Percentiles rank a stretch among this genome's conserved stretches.
phyloP scores from a whole-genome alignment of 2,113 vertebrate genomes.

The Heterocephalus glaber region DNA sequence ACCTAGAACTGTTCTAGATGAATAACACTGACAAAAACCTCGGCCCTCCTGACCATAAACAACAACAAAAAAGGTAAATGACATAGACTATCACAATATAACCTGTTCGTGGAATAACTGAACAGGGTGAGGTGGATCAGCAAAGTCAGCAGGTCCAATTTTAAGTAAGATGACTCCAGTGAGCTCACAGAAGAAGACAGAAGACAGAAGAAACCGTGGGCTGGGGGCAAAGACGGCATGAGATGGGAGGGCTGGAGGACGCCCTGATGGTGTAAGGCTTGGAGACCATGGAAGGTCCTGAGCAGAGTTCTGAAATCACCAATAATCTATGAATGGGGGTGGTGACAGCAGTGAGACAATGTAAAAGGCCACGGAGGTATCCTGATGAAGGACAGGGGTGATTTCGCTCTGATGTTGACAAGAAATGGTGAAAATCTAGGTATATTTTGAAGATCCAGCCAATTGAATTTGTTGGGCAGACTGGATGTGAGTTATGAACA shows the following conservation, averaged over 20 bases:
- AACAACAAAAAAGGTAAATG: not conserved
- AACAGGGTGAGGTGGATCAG: not conserved
- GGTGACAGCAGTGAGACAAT: not conserved
- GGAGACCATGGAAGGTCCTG: fast-evolving
- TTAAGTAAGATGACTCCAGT: not conserved
- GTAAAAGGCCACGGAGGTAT: not conserved
- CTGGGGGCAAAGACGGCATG: not conserved
- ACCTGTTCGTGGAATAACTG: not conserved
- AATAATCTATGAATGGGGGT: fast-evolving
- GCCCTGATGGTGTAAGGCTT: not conserved
- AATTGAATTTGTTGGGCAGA: not conserved
- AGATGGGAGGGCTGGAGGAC: not conserved
- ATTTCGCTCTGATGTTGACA: not conserved
- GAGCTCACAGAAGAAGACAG: not conserved
- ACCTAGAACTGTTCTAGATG: not conserved
- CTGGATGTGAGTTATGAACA: not conserved
- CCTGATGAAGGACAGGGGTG: not conserved
- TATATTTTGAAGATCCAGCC: not conserved
- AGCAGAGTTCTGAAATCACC: not conserved
- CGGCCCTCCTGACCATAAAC: not conserved
- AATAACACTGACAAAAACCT: not conserved
- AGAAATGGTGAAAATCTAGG: not conserved
- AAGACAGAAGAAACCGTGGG: not conserved
- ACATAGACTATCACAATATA: not conserved
- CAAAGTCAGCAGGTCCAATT: not conserved